A percentile compares a stretch with the other conserved stretches of the same genome.
These are phyloP conservation scores for Neolamprologus modestus DNA, from an alignment of 2,113 vertebrate species.

Conservation along the genomic window DNA sequence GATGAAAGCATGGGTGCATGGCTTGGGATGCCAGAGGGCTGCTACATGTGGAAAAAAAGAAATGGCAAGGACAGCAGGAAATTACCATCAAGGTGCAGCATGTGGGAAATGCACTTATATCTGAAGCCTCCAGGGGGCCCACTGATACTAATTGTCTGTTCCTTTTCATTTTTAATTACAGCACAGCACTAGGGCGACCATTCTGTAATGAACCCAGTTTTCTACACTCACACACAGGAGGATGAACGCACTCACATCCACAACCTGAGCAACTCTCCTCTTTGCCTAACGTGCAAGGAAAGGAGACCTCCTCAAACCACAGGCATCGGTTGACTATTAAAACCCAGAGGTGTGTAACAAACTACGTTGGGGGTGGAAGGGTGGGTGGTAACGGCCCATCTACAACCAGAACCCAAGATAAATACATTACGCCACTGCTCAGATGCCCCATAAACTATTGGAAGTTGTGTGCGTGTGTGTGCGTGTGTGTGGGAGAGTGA, in stretches of 20 bases:
- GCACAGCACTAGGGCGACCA: background rate
- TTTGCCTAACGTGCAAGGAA: background rate
- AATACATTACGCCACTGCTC: constrained; percentile 10
- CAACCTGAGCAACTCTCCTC: background rate
- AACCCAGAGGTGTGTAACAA: background rate
- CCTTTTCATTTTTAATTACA: constrained; percentile 10
- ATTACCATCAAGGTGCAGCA: constrained; percentile 22
- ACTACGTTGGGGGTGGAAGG: background rate
- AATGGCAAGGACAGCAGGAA: constrained; percentile 15
- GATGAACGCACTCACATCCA: background rate
- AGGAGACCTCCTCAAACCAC: background rate
- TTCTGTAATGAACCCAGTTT: background rate
- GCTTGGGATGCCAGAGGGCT: background rate
- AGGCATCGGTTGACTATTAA: background rate
- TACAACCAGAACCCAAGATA: constrained; percentile 2
- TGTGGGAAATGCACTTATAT: constrained; percentile 20
- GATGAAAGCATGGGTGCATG: background rate
- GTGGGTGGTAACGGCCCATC: background rate
- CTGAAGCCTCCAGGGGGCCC: constrained; percentile 41
- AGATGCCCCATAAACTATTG: constrained; percentile 25
- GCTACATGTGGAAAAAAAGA: background rate
- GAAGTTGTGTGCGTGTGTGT: background rate
- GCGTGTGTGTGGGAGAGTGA: background rate
- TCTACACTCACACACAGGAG: background rate
- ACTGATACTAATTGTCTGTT: constrained; percentile 25